A percentile compares a stretch with the other conserved stretches of the same genome.
Evolutionary conservation across 2,888 invertebrate genomes (phyloP).

Genomic region (Esperia sulphurella): DNA sequence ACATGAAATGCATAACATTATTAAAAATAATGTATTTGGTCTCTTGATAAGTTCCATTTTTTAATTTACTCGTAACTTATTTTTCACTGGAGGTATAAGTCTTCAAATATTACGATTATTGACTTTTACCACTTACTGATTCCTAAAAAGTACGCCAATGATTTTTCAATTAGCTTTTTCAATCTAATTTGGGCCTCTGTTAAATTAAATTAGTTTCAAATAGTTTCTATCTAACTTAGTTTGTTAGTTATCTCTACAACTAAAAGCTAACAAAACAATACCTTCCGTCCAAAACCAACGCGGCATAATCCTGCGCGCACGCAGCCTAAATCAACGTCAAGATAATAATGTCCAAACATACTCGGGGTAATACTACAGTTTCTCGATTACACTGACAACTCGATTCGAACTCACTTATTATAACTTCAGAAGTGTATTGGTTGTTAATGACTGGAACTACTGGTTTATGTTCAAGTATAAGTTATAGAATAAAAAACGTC

Average conservation of each 20-base stretch:
- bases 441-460: neutral
- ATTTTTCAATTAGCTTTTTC: neutral
- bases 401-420: neutral
- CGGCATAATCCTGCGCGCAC: slow-evolving; percentile 34
- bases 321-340: slow-evolving; percentile 44
- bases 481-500: too few relatives aligned
- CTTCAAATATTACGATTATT: too few relatives aligned
- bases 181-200: neutral
- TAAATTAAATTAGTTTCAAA: neutral
- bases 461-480: too few relatives aligned
- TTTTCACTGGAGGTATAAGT: too few relatives aligned
- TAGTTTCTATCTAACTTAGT: neutral
- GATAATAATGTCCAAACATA: slow-evolving; percentile 48
- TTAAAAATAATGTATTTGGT: too few relatives aligned
- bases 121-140: too few relatives aligned
- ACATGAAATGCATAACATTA: too few relatives aligned
- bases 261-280: slow-evolving; percentile 11
- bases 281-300: slow-evolving; percentile 14
- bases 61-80: too few relatives aligned
- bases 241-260: neutral
- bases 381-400: neutral
- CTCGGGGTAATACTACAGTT: slow-evolving; percentile 5
- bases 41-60: too few relatives aligned
- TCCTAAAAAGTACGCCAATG: too few relatives aligned
- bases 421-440: neutral